Conservation (phyloP, 2,113 vertebrate species). For the Chloropsis hardwickii region DNA sequence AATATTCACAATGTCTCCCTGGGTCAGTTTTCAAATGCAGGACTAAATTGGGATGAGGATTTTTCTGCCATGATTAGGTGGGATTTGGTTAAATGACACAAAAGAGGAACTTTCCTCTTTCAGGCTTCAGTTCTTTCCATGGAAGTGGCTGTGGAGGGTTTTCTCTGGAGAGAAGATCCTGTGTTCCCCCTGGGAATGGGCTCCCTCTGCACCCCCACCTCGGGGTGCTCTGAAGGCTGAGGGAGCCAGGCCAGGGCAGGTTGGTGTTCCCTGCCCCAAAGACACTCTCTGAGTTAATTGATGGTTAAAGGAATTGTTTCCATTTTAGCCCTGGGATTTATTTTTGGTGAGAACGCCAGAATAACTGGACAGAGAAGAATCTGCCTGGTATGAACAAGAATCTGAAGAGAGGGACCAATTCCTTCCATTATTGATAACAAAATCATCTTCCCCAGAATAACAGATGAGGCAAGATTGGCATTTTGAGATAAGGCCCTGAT, state of each 20-base stretch:
- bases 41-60: not conserved
- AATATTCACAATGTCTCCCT: not conserved
- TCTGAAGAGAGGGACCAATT: not conserved
- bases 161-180: not conserved
- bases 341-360: not conserved
- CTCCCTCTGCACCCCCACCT: not conserved
- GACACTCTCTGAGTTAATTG: not conserved
- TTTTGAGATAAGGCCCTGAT: not conserved
- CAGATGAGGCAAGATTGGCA: constrained; percentile 41
- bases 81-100: not conserved
- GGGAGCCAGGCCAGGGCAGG: not conserved
- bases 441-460: constrained; percentile 49
- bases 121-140: not conserved
- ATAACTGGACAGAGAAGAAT: not conserved
- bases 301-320: not conserved
- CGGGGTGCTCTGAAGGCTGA: not conserved
- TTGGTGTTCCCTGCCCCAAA: not conserved
- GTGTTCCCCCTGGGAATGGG: not conserved
- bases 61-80: not conserved
- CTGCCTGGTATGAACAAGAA: not conserved
- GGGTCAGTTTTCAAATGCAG: not conserved
- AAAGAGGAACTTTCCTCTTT: not conserved
- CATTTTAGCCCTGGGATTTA: not conserved
- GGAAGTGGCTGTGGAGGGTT: not conserved
- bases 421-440: constrained; percentile 48